Evolutionary conservation across 2,113 vertebrate genomes (phyloP).

Genomic region (Oxygymnocypris stewartii): DNA sequence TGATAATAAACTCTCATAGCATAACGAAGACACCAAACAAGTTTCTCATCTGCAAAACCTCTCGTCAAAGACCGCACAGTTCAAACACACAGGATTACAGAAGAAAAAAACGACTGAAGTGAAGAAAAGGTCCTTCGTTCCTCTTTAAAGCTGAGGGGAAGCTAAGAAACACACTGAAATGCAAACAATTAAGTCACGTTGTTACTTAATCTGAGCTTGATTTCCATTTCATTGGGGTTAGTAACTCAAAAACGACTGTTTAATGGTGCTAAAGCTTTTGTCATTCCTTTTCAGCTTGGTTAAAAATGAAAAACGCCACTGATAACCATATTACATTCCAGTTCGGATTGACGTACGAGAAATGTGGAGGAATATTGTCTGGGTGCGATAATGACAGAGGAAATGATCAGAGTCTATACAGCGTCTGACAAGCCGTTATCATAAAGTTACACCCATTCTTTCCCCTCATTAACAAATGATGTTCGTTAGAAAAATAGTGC

Average conservation of each 20-base stretch:
- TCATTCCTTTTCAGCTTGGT: neutral
- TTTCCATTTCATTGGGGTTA: neutral
- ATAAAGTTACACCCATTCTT: conserved; percentile 50
- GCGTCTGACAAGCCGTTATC: conserved; percentile 52
- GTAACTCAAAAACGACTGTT: neutral
- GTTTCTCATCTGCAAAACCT: conserved; percentile 9
- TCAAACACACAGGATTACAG: conserved; percentile 9
- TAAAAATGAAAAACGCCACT: neutral
- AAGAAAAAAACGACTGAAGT: neutral
- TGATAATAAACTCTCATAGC: conserved; percentile 33
- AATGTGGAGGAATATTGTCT: conserved; percentile 24
- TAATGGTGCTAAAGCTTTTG: neutral
- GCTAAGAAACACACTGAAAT: neutral
- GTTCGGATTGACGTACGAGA: neutral
- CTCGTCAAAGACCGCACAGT: neutral
- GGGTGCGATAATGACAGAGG: conserved; percentile 38
- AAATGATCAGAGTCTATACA: conserved; percentile 29
- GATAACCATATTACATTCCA: conserved; percentile 6
- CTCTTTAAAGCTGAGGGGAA: neutral
- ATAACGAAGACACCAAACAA: conserved; percentile 16
- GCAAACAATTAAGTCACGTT: neutral
- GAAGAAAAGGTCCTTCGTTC: conserved; percentile 4
- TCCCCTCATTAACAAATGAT: conserved; percentile 58
- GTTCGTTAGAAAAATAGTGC: conserved; percentile 50
- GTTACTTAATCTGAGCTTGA: neutral